phyloP scores from a whole-genome alignment of 2,888 invertebrate genomes.

The Mythimna lalbum region DNA sequence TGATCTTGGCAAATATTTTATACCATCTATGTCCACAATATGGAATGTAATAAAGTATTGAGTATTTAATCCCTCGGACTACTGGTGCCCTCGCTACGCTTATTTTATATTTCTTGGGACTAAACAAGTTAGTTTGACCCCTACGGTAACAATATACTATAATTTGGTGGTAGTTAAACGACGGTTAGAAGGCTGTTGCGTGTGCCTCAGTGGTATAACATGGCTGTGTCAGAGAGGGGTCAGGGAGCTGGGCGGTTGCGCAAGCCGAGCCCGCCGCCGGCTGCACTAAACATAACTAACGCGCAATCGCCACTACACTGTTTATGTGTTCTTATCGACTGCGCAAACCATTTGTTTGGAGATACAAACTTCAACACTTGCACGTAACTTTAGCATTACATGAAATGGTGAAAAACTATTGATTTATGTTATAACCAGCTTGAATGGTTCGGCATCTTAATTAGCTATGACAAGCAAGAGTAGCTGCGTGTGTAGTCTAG shows the following conservation, averaged over 20 bases:
- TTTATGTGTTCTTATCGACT: constrained; percentile 35
- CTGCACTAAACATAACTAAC: constrained; percentile 3
- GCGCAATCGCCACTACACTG: not conserved
- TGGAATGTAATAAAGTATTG: too few species aligned
- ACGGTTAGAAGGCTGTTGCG: too few species aligned
- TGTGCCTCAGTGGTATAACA: too few species aligned
- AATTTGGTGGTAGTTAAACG: too few species aligned
- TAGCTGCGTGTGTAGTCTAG: not conserved
- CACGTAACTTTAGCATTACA: constrained; percentile 4
- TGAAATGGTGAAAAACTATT: not conserved
- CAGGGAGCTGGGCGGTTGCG: not conserved
- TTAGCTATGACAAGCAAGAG: not conserved
- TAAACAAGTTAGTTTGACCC: too few species aligned
- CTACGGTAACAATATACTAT: too few species aligned
- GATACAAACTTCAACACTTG: constrained; percentile 7
- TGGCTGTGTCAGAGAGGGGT: not conserved
- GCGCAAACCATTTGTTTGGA: constrained; percentile 17
- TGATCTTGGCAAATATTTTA: too few species aligned
- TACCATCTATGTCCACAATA: too few species aligned
- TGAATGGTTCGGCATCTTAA: too few species aligned
- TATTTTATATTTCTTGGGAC: too few species aligned
- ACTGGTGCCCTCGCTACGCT: too few species aligned
- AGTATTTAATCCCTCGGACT: too few species aligned
- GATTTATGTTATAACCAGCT: not conserved
- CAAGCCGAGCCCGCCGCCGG: not conserved